Percentiles rank a stretch among this genome's conserved stretches.
Conservation (phyloP, 2,797 vertebrate genomes). For the Pseudochaenichthys georgianus region DNA sequence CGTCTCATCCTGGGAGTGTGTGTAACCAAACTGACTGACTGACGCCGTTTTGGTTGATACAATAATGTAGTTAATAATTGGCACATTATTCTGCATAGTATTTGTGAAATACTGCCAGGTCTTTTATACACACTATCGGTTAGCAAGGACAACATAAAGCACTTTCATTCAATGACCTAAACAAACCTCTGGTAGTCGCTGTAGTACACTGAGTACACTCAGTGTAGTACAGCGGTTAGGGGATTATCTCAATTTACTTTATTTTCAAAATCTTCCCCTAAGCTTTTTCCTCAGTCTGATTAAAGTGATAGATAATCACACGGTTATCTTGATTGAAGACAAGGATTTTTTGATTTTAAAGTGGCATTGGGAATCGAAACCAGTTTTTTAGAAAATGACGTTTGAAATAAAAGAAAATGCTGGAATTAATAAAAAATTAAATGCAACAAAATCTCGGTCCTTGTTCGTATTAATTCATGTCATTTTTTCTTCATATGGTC, state of each 20-base stretch:
- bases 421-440: neutral
- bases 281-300: too few relatives aligned
- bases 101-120: neutral
- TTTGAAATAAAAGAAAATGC: neutral
- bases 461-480: too few relatives aligned
- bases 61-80: neutral
- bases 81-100: neutral
- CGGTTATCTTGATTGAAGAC: neutral
- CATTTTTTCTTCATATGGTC: too few relatives aligned
- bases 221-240: too few relatives aligned
- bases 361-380: too few relatives aligned
- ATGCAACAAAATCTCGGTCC: neutral
- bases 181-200: neutral
- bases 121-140: neutral
- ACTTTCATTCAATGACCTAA: neutral
- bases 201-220: neutral
- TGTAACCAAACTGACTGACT: neutral
- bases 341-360: neutral
- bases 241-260: neutral
- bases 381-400: too few relatives aligned
- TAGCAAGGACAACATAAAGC: too few relatives aligned
- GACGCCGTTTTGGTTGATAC: constrained; percentile 22
- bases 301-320: too few relatives aligned
- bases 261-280: too few relatives aligned
- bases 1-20: neutral